Base-by-base conservation (phyloP, 1,140 invertebrate genomes). In the Megalopta genalis region DNA sequence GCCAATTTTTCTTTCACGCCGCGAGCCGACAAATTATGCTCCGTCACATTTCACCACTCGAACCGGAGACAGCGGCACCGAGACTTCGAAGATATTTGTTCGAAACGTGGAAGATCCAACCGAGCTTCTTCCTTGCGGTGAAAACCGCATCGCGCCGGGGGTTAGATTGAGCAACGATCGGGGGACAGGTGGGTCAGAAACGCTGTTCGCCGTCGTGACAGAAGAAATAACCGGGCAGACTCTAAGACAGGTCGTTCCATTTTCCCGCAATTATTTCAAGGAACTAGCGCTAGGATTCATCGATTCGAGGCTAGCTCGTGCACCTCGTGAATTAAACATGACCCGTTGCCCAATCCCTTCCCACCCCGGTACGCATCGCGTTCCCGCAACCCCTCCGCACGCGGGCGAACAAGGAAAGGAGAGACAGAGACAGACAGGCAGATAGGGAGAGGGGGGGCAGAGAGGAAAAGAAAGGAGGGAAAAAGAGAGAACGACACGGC, bases 281-380 rank as follows among this genome's bases (percentile, higher is more conserved):
- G 52, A 63, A 70, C 62, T 62, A 59, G 42, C 18, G n/a, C 27
- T 69, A 46, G 25, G 27, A 39, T 62, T 12, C 12, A 77, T 71
- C 71, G 71, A 74, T 79, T 71, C 71, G 71, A 66, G 73, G 23
- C 37, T 18, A 49, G 42, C 46, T 60, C 63, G 23, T 25, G 49
- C 49, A 32, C n/a, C 25, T 79, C 69, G n/a, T 79, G 71, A 79
- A 74, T 79, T 79, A 79, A 49, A 79, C 77, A 74, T 79, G 63
- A 74, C 39, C 63, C 63, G 42, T 78, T 67, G 66, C 52, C 65
- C 54, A 18, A 77, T 42, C 60, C 46, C 60, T 59, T 74, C 70
- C 52, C 66, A 71, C 37, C 83, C 70, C 63, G 39, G 37, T n/a
- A 65, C 16, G 37, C 57, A 32, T 75, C 70, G n/a, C 68, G 39